Evolutionary conservation across 2,888 invertebrate genomes (phyloP).

Genomic region (Stegophylla sp.): DNA sequence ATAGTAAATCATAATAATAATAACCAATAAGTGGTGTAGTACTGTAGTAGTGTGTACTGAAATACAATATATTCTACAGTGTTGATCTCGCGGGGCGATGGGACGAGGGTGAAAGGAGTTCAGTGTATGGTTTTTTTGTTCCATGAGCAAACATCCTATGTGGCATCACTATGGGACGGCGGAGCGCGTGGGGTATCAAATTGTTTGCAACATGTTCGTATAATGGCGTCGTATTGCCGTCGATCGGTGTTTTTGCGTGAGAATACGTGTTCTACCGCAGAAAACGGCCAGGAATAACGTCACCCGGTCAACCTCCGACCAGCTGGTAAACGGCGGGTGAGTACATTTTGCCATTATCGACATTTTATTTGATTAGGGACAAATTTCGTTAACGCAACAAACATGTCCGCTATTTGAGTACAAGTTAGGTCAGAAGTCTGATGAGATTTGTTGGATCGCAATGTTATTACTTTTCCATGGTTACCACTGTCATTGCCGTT

Average conservation of each 20-base stretch:
- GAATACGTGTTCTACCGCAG: neutral
- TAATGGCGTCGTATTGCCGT: slow-evolving; percentile 39
- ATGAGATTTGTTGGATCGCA: too few species aligned
- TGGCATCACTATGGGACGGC: neutral
- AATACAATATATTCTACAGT: too few species aligned
- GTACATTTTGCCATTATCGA: slow-evolving; percentile 22
- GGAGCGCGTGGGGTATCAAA: slow-evolving; percentile 16
- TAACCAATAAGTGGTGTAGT: too few species aligned
- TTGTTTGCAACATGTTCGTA: neutral
- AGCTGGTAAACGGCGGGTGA: neutral
- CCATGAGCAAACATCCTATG: slow-evolving; percentile 32
- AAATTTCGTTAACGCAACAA: slow-evolving; percentile 12
- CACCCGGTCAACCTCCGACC: neutral
- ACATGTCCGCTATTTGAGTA: slow-evolving; percentile 31
- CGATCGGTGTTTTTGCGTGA: neutral
- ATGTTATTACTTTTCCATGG: too few species aligned
- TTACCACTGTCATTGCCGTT: too few species aligned
- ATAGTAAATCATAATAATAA: too few species aligned
- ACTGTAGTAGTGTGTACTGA: too few species aligned
- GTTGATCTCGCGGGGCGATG: too few species aligned
- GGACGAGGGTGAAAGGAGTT: neutral
- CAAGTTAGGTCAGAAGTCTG: too few species aligned
- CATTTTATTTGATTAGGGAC: slow-evolving; percentile 56
- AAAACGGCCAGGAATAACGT: slow-evolving; percentile 34
- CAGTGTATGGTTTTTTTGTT: slow-evolving; percentile 18